Percentiles rank a stretch among this genome's conserved stretches.
Conservation (phyloP, 2,113 vertebrate species). For the Trachemys scripta region DNA sequence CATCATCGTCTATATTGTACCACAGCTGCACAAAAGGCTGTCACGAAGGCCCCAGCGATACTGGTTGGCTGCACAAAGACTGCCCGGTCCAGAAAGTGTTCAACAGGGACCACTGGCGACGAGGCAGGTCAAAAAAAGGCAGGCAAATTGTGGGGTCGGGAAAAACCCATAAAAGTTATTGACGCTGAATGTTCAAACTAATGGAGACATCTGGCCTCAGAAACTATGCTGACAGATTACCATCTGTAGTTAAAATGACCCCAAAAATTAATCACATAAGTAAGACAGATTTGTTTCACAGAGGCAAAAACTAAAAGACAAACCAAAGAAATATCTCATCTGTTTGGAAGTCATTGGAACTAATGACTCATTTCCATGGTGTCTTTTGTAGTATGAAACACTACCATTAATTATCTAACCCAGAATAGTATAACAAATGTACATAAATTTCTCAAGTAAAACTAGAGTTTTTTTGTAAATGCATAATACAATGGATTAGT, state of each 20-base stretch:
- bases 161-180: not conserved
- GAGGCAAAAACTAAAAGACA: conserved; percentile 28
- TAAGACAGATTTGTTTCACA: conserved; percentile 54
- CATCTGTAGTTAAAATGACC: conserved; percentile 15
- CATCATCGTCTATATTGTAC: no score
- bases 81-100: no score
- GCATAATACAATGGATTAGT: not conserved
- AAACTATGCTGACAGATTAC: not conserved
- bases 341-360: conserved; percentile 58
- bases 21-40: no score
- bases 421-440: not conserved
- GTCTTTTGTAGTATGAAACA: conserved; percentile 26
- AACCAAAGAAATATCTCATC: conserved; percentile 75
- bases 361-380: not conserved
- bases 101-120: no score
- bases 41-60: no score
- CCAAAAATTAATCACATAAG: conserved; percentile 44
- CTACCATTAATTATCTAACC: not conserved
- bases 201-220: not conserved
- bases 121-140: no score
- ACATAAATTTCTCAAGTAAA: not conserved
- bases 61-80: no score
- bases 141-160: no score
- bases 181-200: conserved; percentile 5
- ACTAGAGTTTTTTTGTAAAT: not conserved